These are phyloP conservation scores for Germaria angustata DNA, from an alignment of 2,888 invertebrate species.

Conservation along the genomic window DNA sequence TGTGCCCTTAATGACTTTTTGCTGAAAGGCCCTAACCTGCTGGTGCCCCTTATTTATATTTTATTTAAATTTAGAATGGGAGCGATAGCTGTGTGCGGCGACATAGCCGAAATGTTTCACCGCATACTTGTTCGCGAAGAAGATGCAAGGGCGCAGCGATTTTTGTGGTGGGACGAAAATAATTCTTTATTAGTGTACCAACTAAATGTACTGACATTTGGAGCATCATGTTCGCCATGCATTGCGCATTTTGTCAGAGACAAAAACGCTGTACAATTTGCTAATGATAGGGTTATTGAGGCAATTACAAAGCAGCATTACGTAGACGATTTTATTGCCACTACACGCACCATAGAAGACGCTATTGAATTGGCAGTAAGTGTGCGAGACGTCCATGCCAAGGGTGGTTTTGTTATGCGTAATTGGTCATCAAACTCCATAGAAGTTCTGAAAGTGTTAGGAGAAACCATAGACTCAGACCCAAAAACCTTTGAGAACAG, in stretches of 20 bases:
- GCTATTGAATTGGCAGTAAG: conserved; percentile 7
- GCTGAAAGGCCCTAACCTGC: conserved; percentile 29
- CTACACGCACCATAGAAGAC: background rate
- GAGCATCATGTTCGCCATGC: conserved; percentile 25
- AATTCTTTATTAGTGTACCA: background rate
- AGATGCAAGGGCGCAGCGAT: conserved; percentile 44
- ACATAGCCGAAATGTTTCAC: conserved; percentile 60
- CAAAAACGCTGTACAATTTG: conserved; percentile 16
- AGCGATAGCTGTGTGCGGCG: conserved; percentile 19
- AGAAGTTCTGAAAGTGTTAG: conserved; percentile 4
- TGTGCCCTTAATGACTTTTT: conserved; percentile 42
- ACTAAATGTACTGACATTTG: conserved; percentile 34
- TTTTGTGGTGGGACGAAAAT: conserved; percentile 48
- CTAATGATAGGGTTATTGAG: background rate
- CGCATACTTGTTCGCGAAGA: conserved; percentile 27
- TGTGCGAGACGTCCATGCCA: conserved; percentile 10
- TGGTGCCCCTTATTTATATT: conserved; percentile 26
- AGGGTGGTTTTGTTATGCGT: conserved; percentile 19
- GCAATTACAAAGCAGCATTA: conserved; percentile 28
- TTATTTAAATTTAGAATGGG: conserved; percentile 50
- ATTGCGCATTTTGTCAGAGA: conserved; percentile 39
- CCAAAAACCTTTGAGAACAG: background rate
- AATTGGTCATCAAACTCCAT: conserved; percentile 43
- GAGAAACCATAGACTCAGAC: background rate
- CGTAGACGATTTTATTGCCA: background rate